Conservation (phyloP, 2,888 invertebrate genomes). For the Hypomecis punctinalis region DNA sequence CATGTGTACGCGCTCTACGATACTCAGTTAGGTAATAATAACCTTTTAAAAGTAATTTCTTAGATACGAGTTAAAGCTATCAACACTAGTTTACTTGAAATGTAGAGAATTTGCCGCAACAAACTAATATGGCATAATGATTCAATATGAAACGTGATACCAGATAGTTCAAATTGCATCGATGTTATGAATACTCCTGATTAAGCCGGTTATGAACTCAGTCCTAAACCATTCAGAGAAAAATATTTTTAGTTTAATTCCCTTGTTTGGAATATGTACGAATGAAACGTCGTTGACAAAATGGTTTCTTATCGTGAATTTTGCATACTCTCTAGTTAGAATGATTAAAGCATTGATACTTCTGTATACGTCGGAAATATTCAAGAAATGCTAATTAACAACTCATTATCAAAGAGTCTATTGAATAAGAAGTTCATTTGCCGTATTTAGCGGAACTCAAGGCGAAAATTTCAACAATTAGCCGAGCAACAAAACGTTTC, state of each 20-base stretch:
- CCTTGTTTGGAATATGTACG: slow-evolving; percentile 5
- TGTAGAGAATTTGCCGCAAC: slow-evolving; percentile 52
- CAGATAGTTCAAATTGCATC: slow-evolving; percentile 1
- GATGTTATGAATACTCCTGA: slow-evolving; percentile 15
- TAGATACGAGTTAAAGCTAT: slow-evolving; percentile 40
- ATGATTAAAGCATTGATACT: slow-evolving; percentile 5
- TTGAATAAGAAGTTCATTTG: slow-evolving; percentile 27
- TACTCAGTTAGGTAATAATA: slow-evolving; percentile 38
- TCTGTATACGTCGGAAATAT: slow-evolving; percentile 17
- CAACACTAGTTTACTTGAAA: slow-evolving; percentile 37
- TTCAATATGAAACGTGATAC: slow-evolving; percentile 12
- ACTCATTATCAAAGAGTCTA: slow-evolving; percentile 28
- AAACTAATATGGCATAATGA: slow-evolving; percentile 36
- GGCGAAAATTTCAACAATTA: slow-evolving; percentile 14
- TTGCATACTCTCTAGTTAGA: background rate
- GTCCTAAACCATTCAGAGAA: background rate
- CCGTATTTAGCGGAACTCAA: slow-evolving; percentile 19
- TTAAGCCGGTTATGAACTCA: slow-evolving; percentile 4
- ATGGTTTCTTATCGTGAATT: background rate
- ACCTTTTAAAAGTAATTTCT: slow-evolving; percentile 14
- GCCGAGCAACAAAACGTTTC: slow-evolving; percentile 21
- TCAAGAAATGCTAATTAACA: slow-evolving; percentile 34
- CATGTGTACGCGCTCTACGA: slow-evolving; percentile 31
- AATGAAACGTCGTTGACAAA: background rate
- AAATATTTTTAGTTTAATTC: background rate